These are phyloP conservation scores for Eurytemora carolleeae DNA, from an alignment of 1,140 invertebrate genomes.

Conservation along the genomic window DNA sequence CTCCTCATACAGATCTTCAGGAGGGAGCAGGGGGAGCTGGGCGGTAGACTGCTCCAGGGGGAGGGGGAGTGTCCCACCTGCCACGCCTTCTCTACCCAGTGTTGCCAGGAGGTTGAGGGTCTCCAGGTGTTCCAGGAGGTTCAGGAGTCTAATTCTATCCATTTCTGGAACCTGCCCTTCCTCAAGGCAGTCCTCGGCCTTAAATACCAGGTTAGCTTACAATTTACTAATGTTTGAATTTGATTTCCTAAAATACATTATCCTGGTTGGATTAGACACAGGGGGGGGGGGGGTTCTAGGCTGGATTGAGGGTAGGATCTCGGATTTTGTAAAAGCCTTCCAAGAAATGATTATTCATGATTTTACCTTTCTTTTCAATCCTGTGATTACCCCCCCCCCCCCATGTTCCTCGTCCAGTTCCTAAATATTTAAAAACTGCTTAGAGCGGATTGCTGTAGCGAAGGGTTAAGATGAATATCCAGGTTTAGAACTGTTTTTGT, in stretches of 20 bases:
- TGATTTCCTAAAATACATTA: not conserved
- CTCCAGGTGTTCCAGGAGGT: not conserved
- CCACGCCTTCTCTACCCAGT: not conserved
- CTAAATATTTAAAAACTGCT: no score
- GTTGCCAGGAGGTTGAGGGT: not conserved
- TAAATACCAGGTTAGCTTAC: not conserved
- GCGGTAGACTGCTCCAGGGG: not conserved
- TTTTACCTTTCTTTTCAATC: no score
- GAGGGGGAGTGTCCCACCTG: not conserved
- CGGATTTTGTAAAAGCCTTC: no score
- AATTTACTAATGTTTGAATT: not conserved
- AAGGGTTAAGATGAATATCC: no score
- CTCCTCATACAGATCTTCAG: not conserved
- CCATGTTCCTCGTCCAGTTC: no score
- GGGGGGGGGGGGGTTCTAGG: not conserved
- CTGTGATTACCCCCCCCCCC: no score
- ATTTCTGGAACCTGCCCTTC: not conserved
- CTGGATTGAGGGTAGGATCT: not conserved
- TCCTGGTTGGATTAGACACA: not conserved
- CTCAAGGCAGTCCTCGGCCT: not conserved
- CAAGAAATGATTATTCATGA: no score
- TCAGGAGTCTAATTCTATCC: not conserved
- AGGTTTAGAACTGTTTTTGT: no score
- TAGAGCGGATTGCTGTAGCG: no score
- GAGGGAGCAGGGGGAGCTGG: not conserved